Base-by-base conservation (phyloP, 2,113 vertebrate species). In the Sinocyclocheilus anophthalmus region DNA sequence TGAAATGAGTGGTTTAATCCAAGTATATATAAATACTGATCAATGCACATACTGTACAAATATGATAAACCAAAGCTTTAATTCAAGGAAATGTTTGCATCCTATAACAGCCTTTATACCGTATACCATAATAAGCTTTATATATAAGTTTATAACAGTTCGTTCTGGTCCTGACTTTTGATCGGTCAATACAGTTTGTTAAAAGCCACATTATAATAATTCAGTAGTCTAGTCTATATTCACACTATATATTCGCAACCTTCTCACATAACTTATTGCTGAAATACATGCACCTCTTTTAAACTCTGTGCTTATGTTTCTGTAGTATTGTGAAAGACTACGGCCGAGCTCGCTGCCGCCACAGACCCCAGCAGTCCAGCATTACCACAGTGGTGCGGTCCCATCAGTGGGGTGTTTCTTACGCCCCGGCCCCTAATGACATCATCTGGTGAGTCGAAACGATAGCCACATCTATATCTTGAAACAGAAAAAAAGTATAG, bases 381-480 rank as follows among this genome's bases (percentile, higher is more conserved):
- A 96, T 99, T 90, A 97, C 96, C 83, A 96, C 96, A 0, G 90
- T 96, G 80, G 92, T 99, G 88, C 97, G 96, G 81, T 98, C 97
- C 5, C 94, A 97, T 86, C 90, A 90, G 55, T 99, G 98, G 98
- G 94, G 94, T 0, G 86, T 99, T 65, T 5, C 70, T 88, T 95
- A 96, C 11, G 97, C 98, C 37, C 96, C 97, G 8, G 96, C 97
- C 72, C 98, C 98, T 84, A 97, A 92, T 63, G 97, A 99, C 92
- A 97, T 99, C 85, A 97, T 98, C 92, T 99, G 98, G 98, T 99
- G 91, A 96, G 94, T 90, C 16, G 3, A 59, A 20, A 37, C 18
- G 3, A 20, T 22, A 55, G 50, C 10, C 48, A 57, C 37, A 20
- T 59, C 53, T 59, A 37, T 8, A 59, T 37, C 48, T 13, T 57